phyloP scores from a whole-genome alignment of 2,113 vertebrate species.

The Romanogobio albipinnatus region DNA sequence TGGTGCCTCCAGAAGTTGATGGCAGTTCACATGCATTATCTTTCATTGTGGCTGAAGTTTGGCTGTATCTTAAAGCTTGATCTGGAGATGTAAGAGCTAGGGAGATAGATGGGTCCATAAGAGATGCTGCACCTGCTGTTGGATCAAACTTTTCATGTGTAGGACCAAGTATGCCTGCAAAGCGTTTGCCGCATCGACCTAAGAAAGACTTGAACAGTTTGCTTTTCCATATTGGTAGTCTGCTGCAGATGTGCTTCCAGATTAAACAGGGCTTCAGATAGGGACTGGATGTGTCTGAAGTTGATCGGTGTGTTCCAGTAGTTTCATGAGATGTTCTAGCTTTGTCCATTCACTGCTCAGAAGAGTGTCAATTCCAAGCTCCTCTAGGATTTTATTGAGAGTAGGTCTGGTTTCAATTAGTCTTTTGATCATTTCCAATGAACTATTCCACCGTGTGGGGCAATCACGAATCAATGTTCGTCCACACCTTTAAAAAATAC shows the following conservation, averaged over 20 bases:
- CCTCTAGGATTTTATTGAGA: too few species aligned
- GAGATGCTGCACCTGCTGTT: too few species aligned
- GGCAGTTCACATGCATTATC: neutral
- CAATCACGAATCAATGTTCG: too few species aligned
- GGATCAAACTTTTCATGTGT: too few species aligned
- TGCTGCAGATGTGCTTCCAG: neutral
- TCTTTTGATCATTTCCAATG: too few species aligned
- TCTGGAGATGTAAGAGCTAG: neutral
- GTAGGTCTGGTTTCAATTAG: too few species aligned
- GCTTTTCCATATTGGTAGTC: neutral
- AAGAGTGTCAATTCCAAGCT: neutral
- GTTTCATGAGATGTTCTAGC: neutral
- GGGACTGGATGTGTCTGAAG: neutral
- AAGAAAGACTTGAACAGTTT: too few species aligned
- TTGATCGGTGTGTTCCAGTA: neutral
- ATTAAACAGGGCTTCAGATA: neutral
- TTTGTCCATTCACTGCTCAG: neutral
- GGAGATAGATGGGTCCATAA: too few species aligned
- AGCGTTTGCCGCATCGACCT: neutral
- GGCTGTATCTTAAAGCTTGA: neutral
- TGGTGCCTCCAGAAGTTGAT: neutral
- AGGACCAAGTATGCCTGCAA: neutral
- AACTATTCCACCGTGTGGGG: too few species aligned
- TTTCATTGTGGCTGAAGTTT: neutral
- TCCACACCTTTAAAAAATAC: too few species aligned